Evolutionary conservation across 1,140 invertebrate species (phyloP), one percentile per base, ranked within the genome.

Genomic region (Aphaenogaster rudis): DNA sequence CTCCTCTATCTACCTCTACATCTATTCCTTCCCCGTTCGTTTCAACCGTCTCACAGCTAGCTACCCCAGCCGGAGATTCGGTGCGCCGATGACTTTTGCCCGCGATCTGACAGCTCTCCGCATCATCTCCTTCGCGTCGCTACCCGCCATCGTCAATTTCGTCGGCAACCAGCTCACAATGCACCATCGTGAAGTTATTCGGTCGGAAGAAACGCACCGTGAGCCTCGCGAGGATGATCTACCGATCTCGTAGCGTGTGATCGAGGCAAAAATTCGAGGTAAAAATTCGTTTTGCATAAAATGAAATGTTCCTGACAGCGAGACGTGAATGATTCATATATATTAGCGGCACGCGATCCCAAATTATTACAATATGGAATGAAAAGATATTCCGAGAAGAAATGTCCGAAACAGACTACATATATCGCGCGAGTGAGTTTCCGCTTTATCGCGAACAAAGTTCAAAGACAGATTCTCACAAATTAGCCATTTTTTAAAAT

Each of bases 1-100:
- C 91, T 91, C 86, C 89, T 54, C 61, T 80, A 28, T 36, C 45
- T 69, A 33, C 48, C 72, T 88, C 72, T 88, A 87, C 80, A 50
- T 88, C 74, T 87, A 67, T 81, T 88, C 57, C 69, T 76, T 77
- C 64, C 39, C 74, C 79, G 74, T 64, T 17, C 63, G 42, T 78
- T 69, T 69, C 45, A 36, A 8, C 61, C 81, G 57, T 80, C 64
- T 76, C 74, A 66, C 39, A 17, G 71, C 52, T 63, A 80, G 8
- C 45, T 33, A 17, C 2, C 59, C n/a, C 45, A 28, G 33, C 6
- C 9, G 15, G 48, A 63, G n/a, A 21, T 72, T 59, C 52, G 15
- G 15, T 42, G 28, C 39, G 39, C 28, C 67, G 48, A n/a, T 67
- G 66, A 82, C 52, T 82, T 48, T 61, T 8, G 17, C 33, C 21